A percentile compares a stretch with the other conserved stretches of the same genome.
Evolutionary conservation across 2,113 vertebrate genomes (phyloP).

Genomic region (Morone chrysops): DNA sequence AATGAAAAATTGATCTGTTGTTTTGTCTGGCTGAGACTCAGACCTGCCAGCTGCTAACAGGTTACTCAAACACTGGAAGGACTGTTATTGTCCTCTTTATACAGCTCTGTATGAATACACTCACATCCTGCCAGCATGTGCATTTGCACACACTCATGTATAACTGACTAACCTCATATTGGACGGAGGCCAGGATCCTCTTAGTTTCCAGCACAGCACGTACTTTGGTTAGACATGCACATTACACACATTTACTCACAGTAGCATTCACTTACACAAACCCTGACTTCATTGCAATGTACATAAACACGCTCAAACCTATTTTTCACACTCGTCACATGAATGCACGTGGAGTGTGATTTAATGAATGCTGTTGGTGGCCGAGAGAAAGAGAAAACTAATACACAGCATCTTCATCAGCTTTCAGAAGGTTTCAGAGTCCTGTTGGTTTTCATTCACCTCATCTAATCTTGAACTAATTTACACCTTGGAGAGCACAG

Average conservation of each 20-base stretch:
- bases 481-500: conserved; percentile 19
- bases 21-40: conserved; percentile 67
- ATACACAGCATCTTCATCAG: background rate
- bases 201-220: conserved; percentile 35
- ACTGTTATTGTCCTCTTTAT: conserved; percentile 61
- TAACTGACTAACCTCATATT: conserved; percentile 24
- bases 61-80: conserved; percentile 68
- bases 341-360: conserved; percentile 15
- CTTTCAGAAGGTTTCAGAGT: conserved; percentile 13
- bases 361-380: conserved; percentile 20
- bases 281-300: conserved; percentile 18
- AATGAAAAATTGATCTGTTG: conserved; percentile 70
- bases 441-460: conserved; percentile 20
- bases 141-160: conserved; percentile 41
- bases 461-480: conserved; percentile 29
- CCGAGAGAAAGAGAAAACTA: conserved; percentile 6
- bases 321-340: conserved; percentile 19
- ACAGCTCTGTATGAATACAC: conserved; percentile 42
- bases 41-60: conserved; percentile 66
- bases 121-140: conserved; percentile 55
- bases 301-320: background rate
- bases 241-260: conserved; percentile 26
- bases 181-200: conserved; percentile 31
- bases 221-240: conserved; percentile 28
- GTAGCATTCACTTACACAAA: conserved; percentile 15